phyloP scores from a whole-genome alignment of 2,797 vertebrate genomes.

The Platyrinchus mystaceus region DNA sequence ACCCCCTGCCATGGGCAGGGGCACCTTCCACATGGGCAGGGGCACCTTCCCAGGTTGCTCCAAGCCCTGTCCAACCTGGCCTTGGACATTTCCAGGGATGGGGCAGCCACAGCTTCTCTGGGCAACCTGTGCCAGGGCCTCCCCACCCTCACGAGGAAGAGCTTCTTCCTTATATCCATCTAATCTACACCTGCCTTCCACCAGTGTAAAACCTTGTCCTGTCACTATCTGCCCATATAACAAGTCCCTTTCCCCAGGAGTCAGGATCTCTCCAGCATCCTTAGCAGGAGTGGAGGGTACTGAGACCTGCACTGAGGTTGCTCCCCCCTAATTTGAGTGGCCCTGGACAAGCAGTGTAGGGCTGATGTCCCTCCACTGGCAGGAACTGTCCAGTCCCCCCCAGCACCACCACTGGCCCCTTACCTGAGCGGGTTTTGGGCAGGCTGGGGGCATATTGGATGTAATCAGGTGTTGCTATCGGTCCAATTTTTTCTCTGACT shows the following conservation, averaged over 20 bases:
- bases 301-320: background rate
- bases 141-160: rapidly evolving
- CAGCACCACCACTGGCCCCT: background rate
- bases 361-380: background rate
- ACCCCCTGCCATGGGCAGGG: background rate
- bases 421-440: slow-evolving; percentile 97
- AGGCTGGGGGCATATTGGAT: slow-evolving; percentile 93
- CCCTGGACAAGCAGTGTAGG: background rate
- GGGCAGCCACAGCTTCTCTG: background rate
- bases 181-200: background rate
- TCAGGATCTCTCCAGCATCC: background rate
- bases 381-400: background rate
- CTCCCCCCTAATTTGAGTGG: background rate
- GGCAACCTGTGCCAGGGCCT: background rate
- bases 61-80: rapidly evolving
- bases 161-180: background rate
- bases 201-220: background rate
- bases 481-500: slow-evolving; percentile 97
- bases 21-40: background rate
- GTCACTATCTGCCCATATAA: background rate
- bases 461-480: slow-evolving; percentile 96
- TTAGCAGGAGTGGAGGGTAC: background rate
- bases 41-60: background rate
- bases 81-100: background rate
- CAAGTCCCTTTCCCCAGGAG: background rate